Conservation (phyloP, 2,113 vertebrate species). For the Halcyon malimbica region DNA sequence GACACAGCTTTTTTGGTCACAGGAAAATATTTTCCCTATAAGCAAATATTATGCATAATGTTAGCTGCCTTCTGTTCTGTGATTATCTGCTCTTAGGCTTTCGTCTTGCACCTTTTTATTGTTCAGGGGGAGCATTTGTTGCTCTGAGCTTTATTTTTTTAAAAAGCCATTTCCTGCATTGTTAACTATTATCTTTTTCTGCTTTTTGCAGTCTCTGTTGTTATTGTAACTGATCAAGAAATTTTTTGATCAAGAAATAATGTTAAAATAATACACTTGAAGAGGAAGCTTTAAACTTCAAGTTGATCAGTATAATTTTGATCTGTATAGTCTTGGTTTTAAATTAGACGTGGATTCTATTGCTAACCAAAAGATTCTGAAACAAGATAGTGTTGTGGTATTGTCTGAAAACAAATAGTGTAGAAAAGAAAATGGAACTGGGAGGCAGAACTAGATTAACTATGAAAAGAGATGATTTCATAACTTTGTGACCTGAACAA, state of each 20-base stretch:
- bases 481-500: not conserved
- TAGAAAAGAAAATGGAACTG: not conserved
- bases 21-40: not conserved
- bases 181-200: not conserved
- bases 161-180: not conserved
- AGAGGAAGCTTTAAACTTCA: not conserved
- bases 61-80: not conserved
- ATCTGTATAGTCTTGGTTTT: not conserved
- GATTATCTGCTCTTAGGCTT: not conserved
- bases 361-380: not conserved
- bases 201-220: not conserved
- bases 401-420: not conserved
- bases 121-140: rapidly evolving
- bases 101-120: not conserved
- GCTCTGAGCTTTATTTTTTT: not conserved
- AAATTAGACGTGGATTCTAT: not conserved
- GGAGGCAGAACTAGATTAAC: not conserved
- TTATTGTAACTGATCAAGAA: not conserved
- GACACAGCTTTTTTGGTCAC: not conserved
- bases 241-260: not conserved
- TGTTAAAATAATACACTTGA: not conserved
- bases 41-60: not conserved
- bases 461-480: not conserved
- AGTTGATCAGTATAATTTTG: not conserved
- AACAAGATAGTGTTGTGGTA: not conserved